phyloP scores from a whole-genome alignment of 2,888 invertebrate genomes.

The Drosophila macrospina region DNA sequence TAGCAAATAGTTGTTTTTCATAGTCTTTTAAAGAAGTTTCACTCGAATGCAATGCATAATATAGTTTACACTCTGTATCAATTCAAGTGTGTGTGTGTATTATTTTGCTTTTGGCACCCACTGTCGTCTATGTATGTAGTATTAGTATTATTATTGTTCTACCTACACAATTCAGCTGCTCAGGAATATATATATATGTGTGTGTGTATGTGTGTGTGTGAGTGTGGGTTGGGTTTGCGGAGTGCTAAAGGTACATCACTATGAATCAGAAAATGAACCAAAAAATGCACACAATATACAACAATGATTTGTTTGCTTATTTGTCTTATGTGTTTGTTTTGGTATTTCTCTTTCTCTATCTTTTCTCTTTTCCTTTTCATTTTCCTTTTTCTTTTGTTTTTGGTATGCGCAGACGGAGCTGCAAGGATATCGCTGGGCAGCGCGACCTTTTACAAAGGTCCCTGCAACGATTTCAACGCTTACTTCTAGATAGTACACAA shows the following conservation, averaged over 20 bases:
- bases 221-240: slow-evolving; percentile 21
- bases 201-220: slow-evolving; percentile 18
- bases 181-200: slow-evolving; percentile 37
- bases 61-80: slow-evolving; percentile 42
- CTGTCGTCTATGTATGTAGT: slow-evolving; percentile 42
- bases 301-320: slow-evolving; percentile 41
- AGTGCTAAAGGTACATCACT: slow-evolving; percentile 28
- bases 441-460: slow-evolving; percentile 71
- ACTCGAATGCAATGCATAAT: slow-evolving; percentile 63
- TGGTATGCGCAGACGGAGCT: slow-evolving; percentile 75
- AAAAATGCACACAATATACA: slow-evolving; percentile 34
- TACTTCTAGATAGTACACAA: slow-evolving; percentile 73
- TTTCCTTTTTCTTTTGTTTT: slow-evolving; percentile 46
- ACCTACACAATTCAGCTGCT: slow-evolving; percentile 50
- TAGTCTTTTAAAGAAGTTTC: slow-evolving; percentile 80
- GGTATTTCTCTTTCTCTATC: slow-evolving; percentile 9
- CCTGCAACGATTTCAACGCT: slow-evolving; percentile 57
- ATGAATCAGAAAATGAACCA: slow-evolving; percentile 28
- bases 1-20: slow-evolving; percentile 75
- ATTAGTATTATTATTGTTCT: slow-evolving; percentile 18
- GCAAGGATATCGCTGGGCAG: slow-evolving; percentile 72
- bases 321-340: slow-evolving; percentile 22
- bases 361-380: slow-evolving; percentile 43
- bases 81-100: slow-evolving; percentile 26
- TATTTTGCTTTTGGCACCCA: slow-evolving; percentile 74